Evolutionary conservation across 2,888 invertebrate species (phyloP), one percentile per base, ranked within the genome.

Genomic region (Drosophila nr. fundita): DNA sequence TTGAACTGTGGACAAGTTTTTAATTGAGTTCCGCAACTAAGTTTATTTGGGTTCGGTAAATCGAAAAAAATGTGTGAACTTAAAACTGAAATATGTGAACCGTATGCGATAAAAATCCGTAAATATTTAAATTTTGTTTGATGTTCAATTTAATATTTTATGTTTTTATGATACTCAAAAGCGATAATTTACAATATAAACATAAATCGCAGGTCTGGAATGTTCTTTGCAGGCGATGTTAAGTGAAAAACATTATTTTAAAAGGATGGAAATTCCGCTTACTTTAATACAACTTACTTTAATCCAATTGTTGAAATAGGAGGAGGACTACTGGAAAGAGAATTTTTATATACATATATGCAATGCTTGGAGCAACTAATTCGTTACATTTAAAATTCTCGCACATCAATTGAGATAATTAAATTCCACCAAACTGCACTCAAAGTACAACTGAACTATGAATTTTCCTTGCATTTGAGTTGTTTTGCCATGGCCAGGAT

Each of bases 361-460:
- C 21, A 7, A 7, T 21, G 3, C 7, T 13, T 3, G 13, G 0
- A 13, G 13, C 42, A 21, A 13, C 4, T 54, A 32, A 52, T 68
- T 54, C 59, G 29, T 29, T 52, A 29, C 34, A 58, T 48, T 52
- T 57, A 1, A 2, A 68, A 68, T 52, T 68, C 18, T 32, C 40
- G 21, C 34, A 21, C 27, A 60, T 54, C 36, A 63, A 57, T 45
- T n/a, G n/a, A 58, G 38, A 27, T 58, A 74, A 76, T 76, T 58
- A 63, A 69, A 75, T 59, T 50, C 57, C 24, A 32, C 13, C 13
- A 15, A 42, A 53, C n/a, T 55, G 32, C 57, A 45, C 38, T 55
- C 38, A 71, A 53, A 52, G 29, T 29, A 57, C 49, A 48, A 53
- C 48, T 27, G 4, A 49, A 42, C 34, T 53, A 53, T 48, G 36